These are phyloP conservation scores for Pachycephala philippinensis DNA, from an alignment of 2,113 vertebrate species.

Conservation along the genomic window DNA sequence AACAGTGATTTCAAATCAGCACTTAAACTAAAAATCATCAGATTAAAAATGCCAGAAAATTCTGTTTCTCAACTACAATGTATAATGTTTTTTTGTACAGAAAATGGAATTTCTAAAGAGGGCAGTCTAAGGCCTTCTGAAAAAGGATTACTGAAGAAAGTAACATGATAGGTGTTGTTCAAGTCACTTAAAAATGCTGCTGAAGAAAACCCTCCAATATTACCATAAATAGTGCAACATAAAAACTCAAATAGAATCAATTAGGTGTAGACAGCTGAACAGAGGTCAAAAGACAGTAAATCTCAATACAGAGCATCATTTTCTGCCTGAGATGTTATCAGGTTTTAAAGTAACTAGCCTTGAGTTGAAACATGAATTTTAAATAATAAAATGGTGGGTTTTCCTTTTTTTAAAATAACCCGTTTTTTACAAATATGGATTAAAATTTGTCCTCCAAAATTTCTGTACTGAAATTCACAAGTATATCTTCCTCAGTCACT, in stretches of 20 bases:
- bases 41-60: background rate
- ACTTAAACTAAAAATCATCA: background rate
- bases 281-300: background rate
- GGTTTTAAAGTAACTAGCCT: background rate
- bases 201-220: background rate
- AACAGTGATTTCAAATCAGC: background rate
- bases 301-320: background rate
- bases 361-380: background rate
- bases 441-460: background rate
- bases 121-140: background rate
- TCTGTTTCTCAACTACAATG: background rate
- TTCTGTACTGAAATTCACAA: background rate
- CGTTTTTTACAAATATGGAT: background rate
- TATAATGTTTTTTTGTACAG: background rate
- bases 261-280: background rate
- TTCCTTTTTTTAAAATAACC: background rate
- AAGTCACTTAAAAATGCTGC: background rate
- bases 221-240: background rate
- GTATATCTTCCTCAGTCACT: background rate
- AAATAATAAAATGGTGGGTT: background rate
- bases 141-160: background rate
- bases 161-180: background rate
- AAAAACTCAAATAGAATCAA: background rate
- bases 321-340: background rate
- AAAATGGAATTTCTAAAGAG: background rate